Evolutionary conservation across 1,140 invertebrate genomes (phyloP).

Genomic region (Temnothorax nylanderi): DNA sequence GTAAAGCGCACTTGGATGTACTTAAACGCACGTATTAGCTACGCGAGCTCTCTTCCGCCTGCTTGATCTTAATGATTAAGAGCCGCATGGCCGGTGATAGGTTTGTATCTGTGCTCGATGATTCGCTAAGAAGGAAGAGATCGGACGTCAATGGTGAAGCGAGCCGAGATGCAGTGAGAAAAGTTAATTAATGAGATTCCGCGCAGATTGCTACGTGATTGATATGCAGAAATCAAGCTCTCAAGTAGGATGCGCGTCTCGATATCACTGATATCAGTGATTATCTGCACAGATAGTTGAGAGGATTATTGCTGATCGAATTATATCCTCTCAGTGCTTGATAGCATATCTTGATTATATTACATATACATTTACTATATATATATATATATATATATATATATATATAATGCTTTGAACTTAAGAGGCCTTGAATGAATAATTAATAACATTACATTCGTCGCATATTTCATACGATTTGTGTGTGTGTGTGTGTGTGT

Average conservation of each 20-base stretch:
- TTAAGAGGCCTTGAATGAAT: neutral
- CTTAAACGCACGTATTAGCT: constrained; percentile 13
- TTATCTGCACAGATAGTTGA: constrained; percentile 46
- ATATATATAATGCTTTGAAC: neutral
- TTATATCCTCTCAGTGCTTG: constrained; percentile 6
- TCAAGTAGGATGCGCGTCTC: constrained; percentile 13
- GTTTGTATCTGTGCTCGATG: neutral
- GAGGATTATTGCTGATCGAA: constrained; percentile 27
- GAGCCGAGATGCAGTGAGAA: constrained; percentile 27
- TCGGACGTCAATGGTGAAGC: neutral
- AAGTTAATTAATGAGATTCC: constrained; percentile 45
- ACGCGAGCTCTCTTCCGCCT: neutral
- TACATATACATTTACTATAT: neutral
- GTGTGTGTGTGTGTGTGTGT: no score
- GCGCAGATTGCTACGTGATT: constrained; percentile 15
- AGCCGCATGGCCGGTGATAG: constrained; percentile 1
- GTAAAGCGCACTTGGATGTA: constrained; percentile 18
- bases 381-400: neutral
- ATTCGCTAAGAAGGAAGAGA: neutral
- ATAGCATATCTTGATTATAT: constrained; percentile 6
- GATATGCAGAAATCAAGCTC: constrained; percentile 13
- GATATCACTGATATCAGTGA: constrained; percentile 8
- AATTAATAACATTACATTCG: constrained; percentile 36
- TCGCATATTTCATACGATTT: neutral
- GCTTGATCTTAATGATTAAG: constrained; percentile 44